phyloP scores from a whole-genome alignment of 2,113 vertebrate genomes.

The Planiliza haematocheilus region DNA sequence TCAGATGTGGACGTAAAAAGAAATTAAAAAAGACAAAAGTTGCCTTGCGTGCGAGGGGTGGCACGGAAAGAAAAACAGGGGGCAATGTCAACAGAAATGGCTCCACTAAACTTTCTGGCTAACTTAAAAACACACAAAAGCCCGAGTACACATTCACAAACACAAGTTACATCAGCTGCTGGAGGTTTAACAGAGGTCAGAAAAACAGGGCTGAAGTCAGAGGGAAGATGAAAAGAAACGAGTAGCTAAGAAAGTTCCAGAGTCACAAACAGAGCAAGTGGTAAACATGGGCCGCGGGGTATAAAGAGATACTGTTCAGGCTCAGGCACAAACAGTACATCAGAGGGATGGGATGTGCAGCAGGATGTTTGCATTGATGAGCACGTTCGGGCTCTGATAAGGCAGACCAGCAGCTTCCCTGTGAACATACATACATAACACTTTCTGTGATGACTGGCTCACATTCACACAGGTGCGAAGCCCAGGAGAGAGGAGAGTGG shows the following conservation, averaged over 20 bases:
- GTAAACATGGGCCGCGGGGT: background rate
- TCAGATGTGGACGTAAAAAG: background rate
- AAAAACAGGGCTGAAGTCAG: slow-evolving; percentile 48
- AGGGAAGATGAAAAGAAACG: slow-evolving; percentile 38
- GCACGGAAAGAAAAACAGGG: slow-evolving; percentile 27
- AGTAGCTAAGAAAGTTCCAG: slow-evolving; percentile 25
- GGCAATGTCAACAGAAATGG: slow-evolving; percentile 53
- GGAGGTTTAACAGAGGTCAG: slow-evolving; percentile 62
- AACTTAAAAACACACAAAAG: slow-evolving; percentile 62
- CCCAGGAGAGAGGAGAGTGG: background rate
- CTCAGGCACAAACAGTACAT: background rate
- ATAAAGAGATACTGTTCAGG: background rate
- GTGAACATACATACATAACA: background rate
- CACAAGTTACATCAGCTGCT: slow-evolving; percentile 51
- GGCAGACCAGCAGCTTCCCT: slow-evolving; percentile 9
- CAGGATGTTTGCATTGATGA: slow-evolving; percentile 42
- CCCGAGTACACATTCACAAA: slow-evolving; percentile 42
- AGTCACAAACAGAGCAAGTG: background rate
- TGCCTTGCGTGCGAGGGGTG: background rate
- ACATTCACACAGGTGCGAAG: slow-evolving; percentile 34
- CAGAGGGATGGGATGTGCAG: background rate
- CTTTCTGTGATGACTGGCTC: slow-evolving; percentile 12
- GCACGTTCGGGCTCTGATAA: slow-evolving; percentile 37
- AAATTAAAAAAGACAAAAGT: background rate
- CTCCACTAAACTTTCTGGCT: slow-evolving; percentile 37